Evolutionary conservation across 1,140 invertebrate genomes (phyloP).

Genomic region (Melitaea cinxia): DNA sequence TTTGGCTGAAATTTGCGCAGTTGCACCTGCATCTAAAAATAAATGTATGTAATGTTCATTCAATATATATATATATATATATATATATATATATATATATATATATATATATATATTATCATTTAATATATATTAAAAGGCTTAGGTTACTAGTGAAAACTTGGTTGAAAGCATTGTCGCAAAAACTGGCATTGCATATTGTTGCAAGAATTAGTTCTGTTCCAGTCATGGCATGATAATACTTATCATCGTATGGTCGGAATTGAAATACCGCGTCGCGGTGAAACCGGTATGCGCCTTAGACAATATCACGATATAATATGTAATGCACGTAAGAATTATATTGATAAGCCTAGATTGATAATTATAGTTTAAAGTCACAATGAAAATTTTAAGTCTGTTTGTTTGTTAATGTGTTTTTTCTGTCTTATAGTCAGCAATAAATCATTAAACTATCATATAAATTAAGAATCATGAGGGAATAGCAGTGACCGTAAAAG

Average conservation of each 20-base stretch:
- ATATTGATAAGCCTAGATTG: too few species aligned
- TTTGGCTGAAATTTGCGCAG: slow-evolving; percentile 32
- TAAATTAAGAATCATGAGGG: too few species aligned
- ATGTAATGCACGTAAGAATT: slow-evolving; percentile 34
- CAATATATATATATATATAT: background rate
- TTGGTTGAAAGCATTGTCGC: slow-evolving; percentile 58
- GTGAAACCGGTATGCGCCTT: slow-evolving; percentile 43
- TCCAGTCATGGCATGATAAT: slow-evolving; percentile 57
- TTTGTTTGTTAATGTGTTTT: too few species aligned
- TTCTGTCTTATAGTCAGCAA: too few species aligned
- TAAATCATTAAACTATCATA: too few species aligned
- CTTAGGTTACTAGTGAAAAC: slow-evolving; percentile 38
- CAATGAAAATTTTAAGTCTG: too few species aligned
- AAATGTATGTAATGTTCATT: too few species aligned
- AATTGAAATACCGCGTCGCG: slow-evolving; percentile 31
- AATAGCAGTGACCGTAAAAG: too few species aligned
- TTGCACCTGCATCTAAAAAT: slow-evolving; percentile 44
- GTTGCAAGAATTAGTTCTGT: slow-evolving; percentile 68
- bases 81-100: background rate
- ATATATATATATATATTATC: background rate
- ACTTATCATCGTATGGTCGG: slow-evolving; percentile 33
- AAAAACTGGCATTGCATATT: slow-evolving; percentile 70
- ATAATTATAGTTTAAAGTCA: too few species aligned
- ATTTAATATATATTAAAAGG: slow-evolving; percentile 15
- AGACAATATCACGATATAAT: slow-evolving; percentile 40